A percentile compares a stretch with the other conserved stretches of the same genome.
These are phyloP conservation scores for Pollicipes pollicipes DNA, from an alignment of 1,140 invertebrate species.

Conservation along the genomic window DNA sequence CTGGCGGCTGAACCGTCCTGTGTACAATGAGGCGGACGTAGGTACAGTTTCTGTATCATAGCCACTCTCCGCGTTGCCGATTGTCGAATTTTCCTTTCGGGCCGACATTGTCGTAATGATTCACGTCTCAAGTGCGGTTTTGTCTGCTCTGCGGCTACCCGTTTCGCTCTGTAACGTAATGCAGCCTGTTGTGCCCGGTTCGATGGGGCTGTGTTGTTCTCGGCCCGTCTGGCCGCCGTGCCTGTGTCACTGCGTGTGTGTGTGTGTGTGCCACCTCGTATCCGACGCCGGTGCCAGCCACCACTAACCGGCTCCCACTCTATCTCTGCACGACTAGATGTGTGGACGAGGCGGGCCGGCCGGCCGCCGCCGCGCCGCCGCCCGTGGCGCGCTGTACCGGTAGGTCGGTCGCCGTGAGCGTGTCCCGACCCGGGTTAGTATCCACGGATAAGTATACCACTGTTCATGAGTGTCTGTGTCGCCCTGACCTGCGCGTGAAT, in stretches of 20 bases:
- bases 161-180: not conserved
- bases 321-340: slow-evolving; percentile 1
- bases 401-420: not conserved
- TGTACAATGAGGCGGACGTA: not conserved
- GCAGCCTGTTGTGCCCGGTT: not conserved
- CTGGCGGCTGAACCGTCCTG: not conserved
- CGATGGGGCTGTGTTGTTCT: not conserved
- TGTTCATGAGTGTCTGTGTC: not conserved
- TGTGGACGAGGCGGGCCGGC: not conserved
- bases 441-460: not conserved
- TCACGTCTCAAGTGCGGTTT: too few relatives aligned
- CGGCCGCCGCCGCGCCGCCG: too few relatives aligned
- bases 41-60: too few relatives aligned
- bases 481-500: not conserved
- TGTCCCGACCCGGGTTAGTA: not conserved
- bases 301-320: not conserved
- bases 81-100: too few relatives aligned
- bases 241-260: not conserved
- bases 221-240: too few relatives aligned
- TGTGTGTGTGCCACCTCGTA: not conserved
- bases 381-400: not conserved
- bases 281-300: too few relatives aligned
- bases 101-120: too few relatives aligned
- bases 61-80: too few relatives aligned
- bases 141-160: too few relatives aligned